Percentiles rank a stretch among this genome's conserved stretches.
Evolutionary conservation across 1,140 invertebrate genomes (phyloP).

Genomic region (Pogonus chalceus): DNA sequence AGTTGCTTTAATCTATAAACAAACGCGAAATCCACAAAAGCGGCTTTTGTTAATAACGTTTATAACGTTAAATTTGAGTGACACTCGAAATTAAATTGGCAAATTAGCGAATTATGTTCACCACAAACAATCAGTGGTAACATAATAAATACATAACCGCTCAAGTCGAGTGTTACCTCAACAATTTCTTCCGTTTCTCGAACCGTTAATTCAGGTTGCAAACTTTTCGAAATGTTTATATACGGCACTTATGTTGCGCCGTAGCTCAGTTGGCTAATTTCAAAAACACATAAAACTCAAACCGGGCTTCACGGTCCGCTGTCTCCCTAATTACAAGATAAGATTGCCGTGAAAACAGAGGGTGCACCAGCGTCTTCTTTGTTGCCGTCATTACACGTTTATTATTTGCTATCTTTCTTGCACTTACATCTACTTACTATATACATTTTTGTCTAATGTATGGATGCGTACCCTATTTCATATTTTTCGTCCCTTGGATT

Average conservation of each 20-base stretch:
- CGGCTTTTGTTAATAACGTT: too few relatives aligned
- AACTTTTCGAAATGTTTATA: constrained; percentile 1
- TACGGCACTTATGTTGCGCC: not conserved
- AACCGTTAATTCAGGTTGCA: too few relatives aligned
- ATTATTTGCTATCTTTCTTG: constrained; percentile 3
- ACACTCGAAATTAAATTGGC: too few relatives aligned
- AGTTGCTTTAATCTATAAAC: too few relatives aligned
- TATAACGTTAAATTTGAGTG: too few relatives aligned
- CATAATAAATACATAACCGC: too few relatives aligned
- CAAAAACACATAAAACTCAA: constrained; percentile 4
- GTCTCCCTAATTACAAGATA: constrained; percentile 7
- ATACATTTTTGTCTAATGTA: not conserved
- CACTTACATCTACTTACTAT: not conserved
- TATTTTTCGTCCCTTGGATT: not conserved
- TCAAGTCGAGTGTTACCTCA: too few relatives aligned
- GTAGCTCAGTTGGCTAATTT: constrained; percentile 3
- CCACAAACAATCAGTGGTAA: too few relatives aligned
- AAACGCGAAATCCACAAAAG: too few relatives aligned
- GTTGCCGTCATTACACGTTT: constrained; percentile 4
- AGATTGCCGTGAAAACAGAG: constrained; percentile 7
- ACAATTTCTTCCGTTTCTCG: too few relatives aligned
- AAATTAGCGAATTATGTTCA: too few relatives aligned
- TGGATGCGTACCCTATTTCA: not conserved
- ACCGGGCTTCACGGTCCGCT: not conserved
- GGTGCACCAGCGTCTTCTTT: not conserved